Percentiles rank a stretch among this genome's conserved stretches.
Evolutionary conservation across 2,797 vertebrate genomes (phyloP).

Genomic region (Etheostoma perlongum): DNA sequence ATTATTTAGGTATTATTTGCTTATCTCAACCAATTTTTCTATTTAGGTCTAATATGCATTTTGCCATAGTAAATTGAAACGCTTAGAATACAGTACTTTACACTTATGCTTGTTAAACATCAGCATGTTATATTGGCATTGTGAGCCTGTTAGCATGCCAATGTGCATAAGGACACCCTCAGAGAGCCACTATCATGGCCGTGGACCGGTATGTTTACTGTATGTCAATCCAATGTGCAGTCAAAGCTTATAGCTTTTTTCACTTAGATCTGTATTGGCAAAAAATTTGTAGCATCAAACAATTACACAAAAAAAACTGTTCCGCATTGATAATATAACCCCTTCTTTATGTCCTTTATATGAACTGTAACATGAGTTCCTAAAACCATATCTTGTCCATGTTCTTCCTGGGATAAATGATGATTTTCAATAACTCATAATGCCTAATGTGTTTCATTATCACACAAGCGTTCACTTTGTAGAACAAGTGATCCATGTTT

Average conservation of each 20-base stretch:
- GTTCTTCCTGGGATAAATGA: background rate
- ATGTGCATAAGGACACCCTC: background rate
- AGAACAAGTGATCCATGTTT: slow-evolving; percentile 16
- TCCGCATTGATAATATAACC: background rate
- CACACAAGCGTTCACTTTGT: slow-evolving; percentile 7
- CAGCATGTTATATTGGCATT: background rate
- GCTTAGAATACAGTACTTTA: background rate
- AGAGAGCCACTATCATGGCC: background rate
- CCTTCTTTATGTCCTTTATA: background rate
- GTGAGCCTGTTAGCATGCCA: background rate
- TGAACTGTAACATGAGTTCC: background rate
- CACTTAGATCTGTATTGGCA: background rate
- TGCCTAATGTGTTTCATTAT: slow-evolving; percentile 22
- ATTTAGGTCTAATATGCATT: background rate
- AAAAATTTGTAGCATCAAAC: background rate
- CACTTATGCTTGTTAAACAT: background rate
- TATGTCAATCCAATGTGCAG: background rate
- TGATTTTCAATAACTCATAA: slow-evolving; percentile 1
- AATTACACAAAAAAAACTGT: background rate
- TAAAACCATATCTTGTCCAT: background rate
- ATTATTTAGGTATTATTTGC: background rate
- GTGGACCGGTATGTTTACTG: background rate
- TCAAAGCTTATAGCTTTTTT: background rate
- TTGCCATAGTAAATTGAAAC: background rate
- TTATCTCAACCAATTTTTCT: background rate